Evolutionary conservation across 2,888 invertebrate species (phyloP), one percentile per base, ranked within the genome.

Genomic region (Leistus spinibarbis): DNA sequence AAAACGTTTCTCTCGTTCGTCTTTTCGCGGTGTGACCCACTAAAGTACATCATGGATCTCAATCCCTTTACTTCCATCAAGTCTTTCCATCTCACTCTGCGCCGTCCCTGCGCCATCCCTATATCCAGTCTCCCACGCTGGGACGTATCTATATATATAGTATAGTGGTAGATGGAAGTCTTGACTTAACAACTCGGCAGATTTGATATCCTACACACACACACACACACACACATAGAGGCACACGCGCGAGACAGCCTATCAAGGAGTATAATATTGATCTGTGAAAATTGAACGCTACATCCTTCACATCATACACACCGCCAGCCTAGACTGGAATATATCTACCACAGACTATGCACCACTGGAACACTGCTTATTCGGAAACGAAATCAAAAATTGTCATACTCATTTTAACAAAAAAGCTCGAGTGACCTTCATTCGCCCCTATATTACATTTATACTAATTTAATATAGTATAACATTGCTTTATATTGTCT

Each of bases 131-230:
- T 10, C 24, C 24, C 9, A 22, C 24, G 23, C 23, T 64, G 10
- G 22, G 56, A 23, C 7, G 20, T 27, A 19, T 60, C 17, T 19
- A 56, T 56, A 19, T 56, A 60, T 10, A 60, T 5, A 17, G 23
- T 17, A 19, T 56, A n/a, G 24, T 24, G 40, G 23, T 54, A 64
- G 64, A 27, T 64, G 64, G 71, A 72, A 72, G 72, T 72, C 72
- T 73, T 73, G 73, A 73, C 73, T 73, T 73, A 73, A 73, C 73
- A 73, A 67, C 73, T 73, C 73, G 60, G 62, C 66, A 57, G 67
- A 67, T 73, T 62, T 73, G 73, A 73, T 73, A 73, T 67, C 73
- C 66, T 67, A 54, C n/a, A n/a, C n/a, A n/a, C n/a, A 66, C 53
- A 64, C 71, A 64, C 54, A 67, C 73, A 54, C 13, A 40, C 40